Evolutionary conservation across 2,888 invertebrate species (phyloP), one percentile per base, ranked within the genome.

Genomic region (Pharmacophagus antenor): DNA sequence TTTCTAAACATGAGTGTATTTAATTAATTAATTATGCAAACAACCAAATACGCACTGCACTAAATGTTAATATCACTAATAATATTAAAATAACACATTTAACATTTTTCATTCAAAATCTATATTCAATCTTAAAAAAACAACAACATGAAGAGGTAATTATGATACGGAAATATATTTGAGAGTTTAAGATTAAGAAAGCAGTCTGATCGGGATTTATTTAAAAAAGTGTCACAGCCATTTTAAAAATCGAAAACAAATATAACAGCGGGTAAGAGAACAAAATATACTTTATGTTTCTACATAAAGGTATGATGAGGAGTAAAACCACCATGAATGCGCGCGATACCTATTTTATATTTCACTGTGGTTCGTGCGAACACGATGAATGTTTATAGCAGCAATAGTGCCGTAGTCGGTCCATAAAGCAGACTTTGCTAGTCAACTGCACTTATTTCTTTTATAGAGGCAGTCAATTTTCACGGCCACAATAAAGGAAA

Each of bases 381-480:
- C 74, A 74, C 75, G 77, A 77, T 78, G 76, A 79, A 78, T 80
- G 78, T 85, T 84, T 84, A 85, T 78, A 67, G 69, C 65, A 56
- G 73, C 81, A 80, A 84, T 82, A 82, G 72, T 71, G 72, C 71
- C 67, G 67, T 75, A 73, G 70, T 76, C 72, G 72, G 69, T 70
- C 76, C 68, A 78, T 82, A 81, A 85, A 84, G 77, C 79, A 79
- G 80, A 81, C 79, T 83, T 79, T 80, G 82, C 78, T 79, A 75
- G 76, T 76, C 73, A 58, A 65, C 63, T 73, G 70, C 73, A 72
- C 67, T 80, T 77, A 66, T 72, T 74, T 71, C 77, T 79, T 83
- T 82, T 69, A 69, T 67, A 63, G 67, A 55, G 50, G 58, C 61
- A 64, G 62, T 64, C 63, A 63, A 64, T 66, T 64, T 66, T 67